Percentiles rank a stretch among this genome's conserved stretches.
Evolutionary conservation across 1,140 invertebrate genomes (phyloP).

Genomic region (Cydia pomonella): DNA sequence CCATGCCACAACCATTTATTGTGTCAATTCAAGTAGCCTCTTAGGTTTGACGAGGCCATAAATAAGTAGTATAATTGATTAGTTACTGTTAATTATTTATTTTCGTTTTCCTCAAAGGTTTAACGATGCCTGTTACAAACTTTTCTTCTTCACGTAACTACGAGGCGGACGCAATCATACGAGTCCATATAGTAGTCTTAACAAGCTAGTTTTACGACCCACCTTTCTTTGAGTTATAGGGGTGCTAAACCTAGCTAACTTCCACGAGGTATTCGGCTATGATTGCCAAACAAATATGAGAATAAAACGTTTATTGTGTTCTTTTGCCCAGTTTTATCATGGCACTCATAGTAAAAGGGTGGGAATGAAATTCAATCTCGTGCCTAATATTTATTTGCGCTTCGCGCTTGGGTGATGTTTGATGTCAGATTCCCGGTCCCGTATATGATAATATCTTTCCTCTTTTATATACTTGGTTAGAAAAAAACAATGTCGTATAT

Average conservation of each 20-base stretch:
- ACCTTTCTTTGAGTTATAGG: conserved; percentile 26
- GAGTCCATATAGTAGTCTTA: conserved; percentile 15
- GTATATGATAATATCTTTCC: conserved; percentile 14
- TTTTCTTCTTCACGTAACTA: background rate
- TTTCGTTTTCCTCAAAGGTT: background rate
- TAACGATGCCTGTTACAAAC: background rate
- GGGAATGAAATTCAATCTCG: conserved; percentile 23
- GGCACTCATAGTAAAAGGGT: conserved; percentile 19
- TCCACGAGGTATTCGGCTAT: conserved; percentile 24
- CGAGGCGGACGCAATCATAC: background rate
- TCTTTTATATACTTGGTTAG: conserved; percentile 17
- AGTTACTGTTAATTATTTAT: background rate
- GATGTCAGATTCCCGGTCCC: conserved; percentile 16
- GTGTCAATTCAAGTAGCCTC: too few species aligned
- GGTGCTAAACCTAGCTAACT: conserved; percentile 11
- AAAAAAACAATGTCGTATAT: background rate
- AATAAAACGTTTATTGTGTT: conserved; percentile 27
- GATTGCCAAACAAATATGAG: conserved; percentile 29
- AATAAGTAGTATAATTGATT: background rate
- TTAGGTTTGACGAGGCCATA: background rate
- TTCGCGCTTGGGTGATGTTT: conserved; percentile 22
- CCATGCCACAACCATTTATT: too few species aligned
- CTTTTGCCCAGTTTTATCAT: conserved; percentile 18
- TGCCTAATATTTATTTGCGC: conserved; percentile 27
- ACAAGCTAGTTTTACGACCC: conserved; percentile 30